phyloP scores from a whole-genome alignment of 2,113 vertebrate genomes.

The Gracilinanus agilis region DNA sequence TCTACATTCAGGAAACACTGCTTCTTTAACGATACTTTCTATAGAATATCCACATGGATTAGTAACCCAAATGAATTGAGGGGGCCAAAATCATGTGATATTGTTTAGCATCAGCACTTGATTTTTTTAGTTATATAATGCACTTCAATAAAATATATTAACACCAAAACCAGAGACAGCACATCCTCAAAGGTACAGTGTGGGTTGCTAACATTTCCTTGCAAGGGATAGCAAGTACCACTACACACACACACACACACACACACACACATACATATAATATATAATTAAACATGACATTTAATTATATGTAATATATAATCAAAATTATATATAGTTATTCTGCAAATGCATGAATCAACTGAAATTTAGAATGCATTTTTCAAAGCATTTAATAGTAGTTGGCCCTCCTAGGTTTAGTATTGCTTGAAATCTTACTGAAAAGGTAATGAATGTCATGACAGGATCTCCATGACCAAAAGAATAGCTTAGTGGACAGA shows the following conservation, averaged over 20 bases:
- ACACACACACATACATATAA: neutral
- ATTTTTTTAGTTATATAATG: constrained; percentile 42
- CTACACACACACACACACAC: neutral
- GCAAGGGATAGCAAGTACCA: constrained; percentile 34
- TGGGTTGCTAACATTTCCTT: constrained; percentile 37
- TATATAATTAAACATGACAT: neutral
- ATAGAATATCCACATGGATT: neutral
- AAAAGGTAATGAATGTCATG: constrained; percentile 30
- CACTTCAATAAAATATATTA: constrained; percentile 29
- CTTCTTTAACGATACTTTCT: constrained; percentile 20
- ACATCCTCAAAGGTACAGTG: neutral
- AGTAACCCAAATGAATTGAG: constrained; percentile 46
- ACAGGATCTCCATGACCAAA: constrained; percentile 27
- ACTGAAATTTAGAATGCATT: constrained; percentile 12
- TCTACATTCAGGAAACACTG: constrained; percentile 42
- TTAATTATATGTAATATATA: constrained; percentile 18
- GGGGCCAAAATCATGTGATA: neutral
- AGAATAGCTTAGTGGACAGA: constrained; percentile 19
- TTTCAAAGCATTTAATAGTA: constrained; percentile 41
- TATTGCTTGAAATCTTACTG: constrained; percentile 38
- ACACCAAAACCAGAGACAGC: constrained; percentile 44
- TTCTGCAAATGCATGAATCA: constrained; percentile 10
- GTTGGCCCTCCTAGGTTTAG: constrained; percentile 30
- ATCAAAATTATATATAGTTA: constrained; percentile 31
- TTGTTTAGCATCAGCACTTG: constrained; percentile 48